Percentiles rank a stretch among this genome's conserved stretches.
phyloP scores from a whole-genome alignment of 2,797 vertebrate genomes.

The Cyclopterus lumpus region DNA sequence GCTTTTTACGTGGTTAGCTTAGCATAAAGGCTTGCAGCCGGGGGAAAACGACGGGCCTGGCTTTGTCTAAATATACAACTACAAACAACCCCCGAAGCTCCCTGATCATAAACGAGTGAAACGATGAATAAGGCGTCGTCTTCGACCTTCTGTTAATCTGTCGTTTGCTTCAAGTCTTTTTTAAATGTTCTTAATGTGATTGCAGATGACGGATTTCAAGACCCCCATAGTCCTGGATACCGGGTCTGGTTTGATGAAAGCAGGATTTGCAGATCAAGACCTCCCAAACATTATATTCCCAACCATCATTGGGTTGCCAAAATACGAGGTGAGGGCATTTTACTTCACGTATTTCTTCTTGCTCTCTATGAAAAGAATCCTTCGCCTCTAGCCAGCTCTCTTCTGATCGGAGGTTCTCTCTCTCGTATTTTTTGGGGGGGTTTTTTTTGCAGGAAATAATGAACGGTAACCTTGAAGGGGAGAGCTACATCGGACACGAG shows the following conservation, averaged over 20 bases:
- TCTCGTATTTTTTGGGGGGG: not conserved
- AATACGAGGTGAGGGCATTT: constrained; percentile 78
- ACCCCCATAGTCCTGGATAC: constrained; percentile 82
- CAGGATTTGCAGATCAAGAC: constrained; percentile 83
- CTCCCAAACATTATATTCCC: constrained; percentile 79
- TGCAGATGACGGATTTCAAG: constrained; percentile 70
- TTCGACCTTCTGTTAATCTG: too few species aligned
- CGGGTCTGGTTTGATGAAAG: constrained; percentile 85
- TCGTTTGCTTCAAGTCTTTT: too few species aligned
- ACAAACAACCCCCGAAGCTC: too few species aligned
- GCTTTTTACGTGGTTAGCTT: not conserved
- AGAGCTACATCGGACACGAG: constrained; percentile 80
- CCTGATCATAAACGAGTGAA: too few species aligned
- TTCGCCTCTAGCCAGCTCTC: not conserved
- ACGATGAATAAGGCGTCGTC: too few species aligned
- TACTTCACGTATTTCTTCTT: not conserved
- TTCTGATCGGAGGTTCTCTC: not conserved
- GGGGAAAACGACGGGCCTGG: too few species aligned
- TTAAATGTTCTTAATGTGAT: not conserved
- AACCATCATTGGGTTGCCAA: constrained; percentile 82
- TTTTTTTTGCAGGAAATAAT: constrained; percentile 77
- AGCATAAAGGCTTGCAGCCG: not conserved
- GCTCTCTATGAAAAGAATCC: too few species aligned
- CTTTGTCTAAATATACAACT: too few species aligned
- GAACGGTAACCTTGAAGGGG: constrained; percentile 65